Evolutionary conservation across 2,888 invertebrate species (phyloP).

Genomic region (Parnassius orleans): DNA sequence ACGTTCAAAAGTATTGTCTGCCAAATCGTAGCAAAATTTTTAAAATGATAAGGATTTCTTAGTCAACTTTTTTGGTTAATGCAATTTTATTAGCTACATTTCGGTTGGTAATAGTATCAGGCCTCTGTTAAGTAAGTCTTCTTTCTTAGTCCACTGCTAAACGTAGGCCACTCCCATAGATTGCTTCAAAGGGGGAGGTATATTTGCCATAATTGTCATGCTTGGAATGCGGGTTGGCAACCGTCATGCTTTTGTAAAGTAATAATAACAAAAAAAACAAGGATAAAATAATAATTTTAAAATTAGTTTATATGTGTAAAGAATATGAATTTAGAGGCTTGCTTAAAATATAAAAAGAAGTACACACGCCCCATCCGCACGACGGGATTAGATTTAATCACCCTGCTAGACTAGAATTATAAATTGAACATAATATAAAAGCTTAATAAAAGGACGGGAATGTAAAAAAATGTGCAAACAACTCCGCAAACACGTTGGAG

Average conservation of each 20-base stretch:
- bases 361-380: slow-evolving; percentile 15
- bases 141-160: no score
- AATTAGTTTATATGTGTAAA: background rate
- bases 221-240: no score
- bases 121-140: no score
- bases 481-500: slow-evolving; percentile 78
- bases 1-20: background rate
- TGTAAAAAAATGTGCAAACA: slow-evolving; percentile 80
- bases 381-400: slow-evolving; percentile 30
- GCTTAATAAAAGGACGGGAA: slow-evolving; percentile 73
- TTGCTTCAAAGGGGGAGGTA: no score
- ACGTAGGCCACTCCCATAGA: no score
- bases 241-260: background rate
- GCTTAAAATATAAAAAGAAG: slow-evolving; percentile 7
- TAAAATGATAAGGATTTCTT: no score
- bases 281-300: background rate
- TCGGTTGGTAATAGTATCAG: no score
- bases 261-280: background rate
- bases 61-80: no score
- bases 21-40: background rate
- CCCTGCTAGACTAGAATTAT: slow-evolving; percentile 33
- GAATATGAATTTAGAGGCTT: background rate
- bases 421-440: slow-evolving; percentile 46
- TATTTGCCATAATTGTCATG: no score
- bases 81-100: no score